Base-by-base conservation (phyloP, 2,888 invertebrate species). In the Alsophila aescularia region DNA sequence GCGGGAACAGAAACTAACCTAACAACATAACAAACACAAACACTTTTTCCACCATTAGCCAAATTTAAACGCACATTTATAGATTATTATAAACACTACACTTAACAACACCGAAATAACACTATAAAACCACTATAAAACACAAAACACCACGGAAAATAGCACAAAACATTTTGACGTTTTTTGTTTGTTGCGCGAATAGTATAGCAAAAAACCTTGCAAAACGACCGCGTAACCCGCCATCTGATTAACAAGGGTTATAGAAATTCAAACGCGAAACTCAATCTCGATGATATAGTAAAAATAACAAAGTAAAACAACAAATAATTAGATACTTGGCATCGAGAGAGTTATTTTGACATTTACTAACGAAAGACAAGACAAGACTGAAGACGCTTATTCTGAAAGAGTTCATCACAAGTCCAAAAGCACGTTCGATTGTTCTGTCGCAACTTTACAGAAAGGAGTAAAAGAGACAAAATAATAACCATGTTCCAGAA, bases 1-100 rank as follows among this genome's bases (percentile, higher is more conserved):
- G 90, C 89, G 88, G 88, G 89, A 89, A 89, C 81, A 69, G 77
- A 86, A 89, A 86, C 86, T 90, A 90, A 90, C 90, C 90, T 90
- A 81, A 58, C 54, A 72, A 71, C 74, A 74, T 77, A 75, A 69
- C 73, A 80, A n/a, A 75, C 75, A 72, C 78, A 75, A 52, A 69
- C 72, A 64, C 48, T 54, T 73, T 69, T 72, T 64, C 57, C 65
- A 60, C 70, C 59, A 21, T 66, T 54, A 64, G 65, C 67, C 36
- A 51, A 29, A 53, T 56, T 57, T 44, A 29, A 41, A 51, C 60
- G 56, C 47, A 49, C 31, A 36, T 58, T 42, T 32, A 1, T 29
- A 24, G 32, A 32, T 58, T 40, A 18, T 50, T 27, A 37, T 18
- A 36, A 47, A 55, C 64, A 66, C 58, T 54, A 14, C 52, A 50